Conservation (phyloP, 1,140 invertebrate genomes). For the Euura lappo region DNA sequence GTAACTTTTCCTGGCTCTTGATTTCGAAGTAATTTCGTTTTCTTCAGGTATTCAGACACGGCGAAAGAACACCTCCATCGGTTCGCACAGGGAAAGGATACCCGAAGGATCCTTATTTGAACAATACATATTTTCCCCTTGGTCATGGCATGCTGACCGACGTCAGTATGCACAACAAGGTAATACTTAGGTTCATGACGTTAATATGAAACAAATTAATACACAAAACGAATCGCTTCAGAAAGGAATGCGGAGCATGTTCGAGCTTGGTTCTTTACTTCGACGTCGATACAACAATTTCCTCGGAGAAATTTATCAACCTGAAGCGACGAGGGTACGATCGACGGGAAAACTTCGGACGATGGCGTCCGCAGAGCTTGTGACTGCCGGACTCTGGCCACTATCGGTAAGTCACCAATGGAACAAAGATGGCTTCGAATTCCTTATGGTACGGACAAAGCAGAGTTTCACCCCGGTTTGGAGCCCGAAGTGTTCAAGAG, state of each 20-base stretch:
- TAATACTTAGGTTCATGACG: neutral
- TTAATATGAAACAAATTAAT: neutral
- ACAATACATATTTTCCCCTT: neutral
- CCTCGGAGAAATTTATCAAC: slow-evolving; percentile 42
- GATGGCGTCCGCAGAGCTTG: slow-evolving; percentile 63
- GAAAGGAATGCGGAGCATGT: slow-evolving; percentile 41
- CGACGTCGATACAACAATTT: slow-evolving; percentile 40
- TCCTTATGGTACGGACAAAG: slow-evolving; percentile 45
- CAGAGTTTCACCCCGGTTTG: neutral
- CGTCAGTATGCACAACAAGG: neutral
- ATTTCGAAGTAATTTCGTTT: neutral
- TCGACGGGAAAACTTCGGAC: slow-evolving; percentile 62
- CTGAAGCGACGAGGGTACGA: slow-evolving; percentile 50
- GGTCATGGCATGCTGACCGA: neutral
- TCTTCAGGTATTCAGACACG: neutral
- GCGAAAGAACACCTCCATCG: neutral
- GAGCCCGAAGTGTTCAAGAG: neutral
- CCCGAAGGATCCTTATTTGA: neutral
- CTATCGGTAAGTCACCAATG: slow-evolving; percentile 51
- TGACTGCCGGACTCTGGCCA: slow-evolving; percentile 63
- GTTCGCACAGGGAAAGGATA: neutral
- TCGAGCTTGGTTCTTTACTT: slow-evolving; percentile 43
- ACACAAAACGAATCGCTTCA: slow-evolving; percentile 12
- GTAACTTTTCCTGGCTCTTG: no score
- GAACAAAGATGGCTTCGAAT: slow-evolving; percentile 65